Evolutionary conservation across 2,113 vertebrate species (phyloP), one percentile per base, ranked within the genome.

Genomic region (Ibidorhyncha struthersii): DNA sequence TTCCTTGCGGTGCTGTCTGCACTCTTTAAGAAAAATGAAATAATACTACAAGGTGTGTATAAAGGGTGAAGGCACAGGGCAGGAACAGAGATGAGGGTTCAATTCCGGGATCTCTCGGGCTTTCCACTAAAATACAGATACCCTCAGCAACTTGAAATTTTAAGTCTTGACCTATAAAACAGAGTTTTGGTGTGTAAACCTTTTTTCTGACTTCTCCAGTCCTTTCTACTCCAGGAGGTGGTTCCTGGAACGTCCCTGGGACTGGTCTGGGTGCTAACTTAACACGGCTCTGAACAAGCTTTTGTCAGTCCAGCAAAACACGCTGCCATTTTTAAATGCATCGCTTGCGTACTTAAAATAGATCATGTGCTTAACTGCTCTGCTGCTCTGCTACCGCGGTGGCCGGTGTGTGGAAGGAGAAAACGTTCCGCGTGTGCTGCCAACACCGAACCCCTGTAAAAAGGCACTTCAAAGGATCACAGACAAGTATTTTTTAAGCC

Each of bases 401-500:
- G 40, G 36, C n/a, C 0, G 0, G 8, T 1, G 30, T 30, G 50
- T 5, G 20, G 29, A 34, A 78, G 41, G 22, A 78, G 55, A 43
- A 71, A 77, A 77, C 7, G 1, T 15, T 47, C 56, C 4, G 22
- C 82, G 43, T 1, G 0, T 7, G 12, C 40, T 70, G 59, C 34
- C 58, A 17, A 14, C 20, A 3, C 43, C 5, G 7, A 59, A 59
- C 4, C 10, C 34, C 69, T 12, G 7, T 12, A 43, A 61, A 50
- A 82, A 91, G 22, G 21, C 40, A 69, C 30, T 74, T 76, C 45
- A 70, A 96, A 96, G 55, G 78, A 96, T 27, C 70, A 96, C 86
- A 91, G 81, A 87, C 80, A 69, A 91, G 29, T 38, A 17, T 2
- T 62, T 61, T 69, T 86, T 25, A 9, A 11, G 58, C n/a, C 56